These are phyloP conservation scores for Peribatodes rhomboidaria DNA, from an alignment of 2,888 invertebrate species.

Conservation along the genomic window DNA sequence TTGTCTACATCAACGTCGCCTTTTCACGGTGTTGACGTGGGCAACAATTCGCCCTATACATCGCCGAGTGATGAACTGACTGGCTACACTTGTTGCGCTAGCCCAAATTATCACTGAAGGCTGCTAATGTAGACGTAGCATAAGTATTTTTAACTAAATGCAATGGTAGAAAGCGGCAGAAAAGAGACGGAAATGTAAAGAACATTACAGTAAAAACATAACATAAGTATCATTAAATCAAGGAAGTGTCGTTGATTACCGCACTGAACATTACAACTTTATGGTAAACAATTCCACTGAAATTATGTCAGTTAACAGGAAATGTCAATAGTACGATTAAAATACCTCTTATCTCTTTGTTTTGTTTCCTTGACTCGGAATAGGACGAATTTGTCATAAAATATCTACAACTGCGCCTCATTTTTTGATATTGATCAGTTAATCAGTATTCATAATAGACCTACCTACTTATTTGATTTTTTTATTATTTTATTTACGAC, in stretches of 20 bases:
- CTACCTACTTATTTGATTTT: not conserved
- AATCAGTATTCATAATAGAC: constrained; percentile 1
- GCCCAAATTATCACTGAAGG: too few relatives aligned
- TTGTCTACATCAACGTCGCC: too few relatives aligned
- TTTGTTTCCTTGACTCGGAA: constrained; percentile 8
- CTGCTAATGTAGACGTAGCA: too few relatives aligned
- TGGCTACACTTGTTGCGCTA: too few relatives aligned
- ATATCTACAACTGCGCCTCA: constrained; percentile 5
- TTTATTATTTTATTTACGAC: not conserved
- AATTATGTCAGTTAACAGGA: not conserved
- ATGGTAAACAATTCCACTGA: constrained; percentile 3
- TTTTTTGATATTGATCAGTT: constrained; percentile 8
- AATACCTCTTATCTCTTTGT: constrained; percentile 13
- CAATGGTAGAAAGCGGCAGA: not conserved
- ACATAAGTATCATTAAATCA: not conserved
- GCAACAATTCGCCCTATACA: too few relatives aligned
- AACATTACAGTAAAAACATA: not conserved
- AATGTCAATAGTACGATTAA: constrained; percentile 4
- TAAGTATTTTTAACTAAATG: too few relatives aligned
- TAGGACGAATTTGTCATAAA: constrained; percentile 23
- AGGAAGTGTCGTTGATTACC: not conserved
- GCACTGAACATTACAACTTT: not conserved
- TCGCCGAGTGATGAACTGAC: too few relatives aligned
- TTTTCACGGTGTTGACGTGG: too few relatives aligned
- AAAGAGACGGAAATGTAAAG: not conserved